phyloP scores from a whole-genome alignment of 1,140 invertebrate genomes.

The Zaprionus taronus region DNA sequence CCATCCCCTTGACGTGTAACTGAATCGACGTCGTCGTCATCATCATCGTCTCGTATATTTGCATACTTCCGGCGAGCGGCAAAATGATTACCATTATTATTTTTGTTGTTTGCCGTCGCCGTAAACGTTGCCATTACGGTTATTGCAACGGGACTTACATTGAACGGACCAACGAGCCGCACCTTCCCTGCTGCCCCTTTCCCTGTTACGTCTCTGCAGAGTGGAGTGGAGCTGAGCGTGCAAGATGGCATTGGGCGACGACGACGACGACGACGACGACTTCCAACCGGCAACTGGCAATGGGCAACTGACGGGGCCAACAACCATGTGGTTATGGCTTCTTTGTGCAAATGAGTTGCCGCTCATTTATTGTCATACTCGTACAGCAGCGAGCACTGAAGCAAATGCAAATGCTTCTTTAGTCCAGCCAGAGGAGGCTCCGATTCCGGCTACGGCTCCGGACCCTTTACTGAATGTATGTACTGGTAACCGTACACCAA shows the following conservation, averaged over 20 bases:
- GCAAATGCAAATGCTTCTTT: slow-evolving; percentile 74
- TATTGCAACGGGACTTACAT: slow-evolving; percentile 70
- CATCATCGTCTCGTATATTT: slow-evolving; percentile 66
- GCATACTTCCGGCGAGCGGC: slow-evolving; percentile 78
- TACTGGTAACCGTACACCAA: not conserved
- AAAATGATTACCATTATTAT: slow-evolving; percentile 83
- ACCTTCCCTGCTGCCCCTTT: not conserved
- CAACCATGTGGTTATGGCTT: slow-evolving; percentile 72
- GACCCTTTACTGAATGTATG: slow-evolving; percentile 6
- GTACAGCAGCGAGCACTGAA: slow-evolving; percentile 43
- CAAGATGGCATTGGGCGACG: slow-evolving; percentile 49
- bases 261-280: not conserved
- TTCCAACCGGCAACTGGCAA: slow-evolving; percentile 2
- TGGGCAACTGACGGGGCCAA: slow-evolving; percentile 20
- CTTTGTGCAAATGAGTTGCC: slow-evolving; percentile 79
- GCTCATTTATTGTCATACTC: slow-evolving; percentile 74
- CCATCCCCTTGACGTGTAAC: slow-evolving; percentile 25
- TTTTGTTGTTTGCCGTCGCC: slow-evolving; percentile 78
- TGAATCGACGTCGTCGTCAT: slow-evolving; percentile 43
- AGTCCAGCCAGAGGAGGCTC: slow-evolving; percentile 30
- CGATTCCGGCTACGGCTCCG: not conserved
- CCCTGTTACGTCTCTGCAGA: not conserved
- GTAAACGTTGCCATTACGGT: slow-evolving; percentile 78
- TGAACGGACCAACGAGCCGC: slow-evolving; percentile 20
- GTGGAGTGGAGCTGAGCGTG: not conserved